Evolutionary conservation across 1,140 invertebrate species (phyloP).

Genomic region (Nomia melanderi): DNA sequence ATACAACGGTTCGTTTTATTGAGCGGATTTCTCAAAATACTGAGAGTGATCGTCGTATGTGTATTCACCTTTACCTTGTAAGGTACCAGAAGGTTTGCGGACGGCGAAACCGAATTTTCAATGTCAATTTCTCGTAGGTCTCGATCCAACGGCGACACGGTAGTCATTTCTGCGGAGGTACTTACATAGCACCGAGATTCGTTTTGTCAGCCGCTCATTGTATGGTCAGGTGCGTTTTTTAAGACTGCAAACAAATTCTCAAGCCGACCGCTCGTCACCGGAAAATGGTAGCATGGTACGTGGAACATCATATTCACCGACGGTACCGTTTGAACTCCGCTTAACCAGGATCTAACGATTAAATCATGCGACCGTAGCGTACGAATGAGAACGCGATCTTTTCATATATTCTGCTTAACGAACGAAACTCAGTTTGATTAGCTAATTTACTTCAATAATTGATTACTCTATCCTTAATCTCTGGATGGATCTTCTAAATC

Average conservation of each 20-base stretch:
- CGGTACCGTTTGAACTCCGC: too few relatives aligned
- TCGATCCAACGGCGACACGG: slow-evolving; percentile 62
- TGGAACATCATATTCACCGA: background rate
- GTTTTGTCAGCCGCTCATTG: slow-evolving; percentile 70
- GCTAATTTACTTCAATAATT: too few relatives aligned
- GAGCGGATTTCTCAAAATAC: slow-evolving; percentile 7
- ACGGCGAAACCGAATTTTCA: slow-evolving; percentile 60
- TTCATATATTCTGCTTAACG: too few relatives aligned
- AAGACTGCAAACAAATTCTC: slow-evolving; percentile 53
- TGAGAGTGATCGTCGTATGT: slow-evolving; percentile 9
- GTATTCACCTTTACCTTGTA: slow-evolving; percentile 20
- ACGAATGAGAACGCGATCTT: background rate
- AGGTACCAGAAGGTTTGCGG: slow-evolving; percentile 43
- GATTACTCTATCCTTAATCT: too few relatives aligned
- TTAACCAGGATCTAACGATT: too few relatives aligned
- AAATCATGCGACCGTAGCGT: too few relatives aligned
- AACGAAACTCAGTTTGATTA: too few relatives aligned
- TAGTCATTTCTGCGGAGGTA: slow-evolving; percentile 65
- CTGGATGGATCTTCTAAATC: too few relatives aligned
- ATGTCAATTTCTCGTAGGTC: slow-evolving; percentile 64
- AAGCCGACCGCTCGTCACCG: slow-evolving; percentile 11
- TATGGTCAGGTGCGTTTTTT: slow-evolving; percentile 66
- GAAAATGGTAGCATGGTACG: slow-evolving; percentile 27
- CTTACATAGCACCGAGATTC: slow-evolving; percentile 66
- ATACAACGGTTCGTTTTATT: background rate